Evolutionary conservation across 2,888 invertebrate species (phyloP).

Genomic region (Bombyx huttoni): DNA sequence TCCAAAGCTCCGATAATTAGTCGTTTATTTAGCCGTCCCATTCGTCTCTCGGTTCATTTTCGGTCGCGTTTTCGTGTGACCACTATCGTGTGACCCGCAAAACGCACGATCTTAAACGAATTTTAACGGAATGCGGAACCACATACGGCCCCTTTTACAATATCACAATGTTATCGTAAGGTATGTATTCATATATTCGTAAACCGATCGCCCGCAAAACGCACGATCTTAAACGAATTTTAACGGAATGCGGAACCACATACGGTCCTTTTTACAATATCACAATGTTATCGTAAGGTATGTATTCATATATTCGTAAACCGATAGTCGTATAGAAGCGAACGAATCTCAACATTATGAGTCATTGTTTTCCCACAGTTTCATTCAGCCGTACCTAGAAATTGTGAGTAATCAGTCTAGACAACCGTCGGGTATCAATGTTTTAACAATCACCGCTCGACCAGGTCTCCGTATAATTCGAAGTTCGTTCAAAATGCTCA

Average conservation of each 20-base stretch:
- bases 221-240: too few relatives aligned
- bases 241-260: too few relatives aligned
- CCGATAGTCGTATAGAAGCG: not conserved
- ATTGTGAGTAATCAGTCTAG: constrained; percentile 40
- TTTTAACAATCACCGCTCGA: not conserved
- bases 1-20: constrained; percentile 14
- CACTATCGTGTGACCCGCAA: too few relatives aligned
- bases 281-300: too few relatives aligned
- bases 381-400: constrained; percentile 33
- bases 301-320: not conserved
- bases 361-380: constrained; percentile 38
- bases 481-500: not conserved
- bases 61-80: not conserved
- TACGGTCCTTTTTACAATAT: too few relatives aligned
- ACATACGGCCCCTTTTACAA: too few relatives aligned
- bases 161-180: too few relatives aligned
- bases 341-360: constrained; percentile 18
- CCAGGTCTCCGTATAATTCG: not conserved
- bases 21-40: constrained; percentile 21
- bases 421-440: constrained; percentile 1
- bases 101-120: too few relatives aligned
- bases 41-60: not conserved
- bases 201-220: too few relatives aligned
- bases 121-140: too few relatives aligned
- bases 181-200: not conserved